Percentiles rank a stretch among this genome's conserved stretches.
Conservation (phyloP, 2,113 vertebrate genomes). For the Perca flavescens region DNA sequence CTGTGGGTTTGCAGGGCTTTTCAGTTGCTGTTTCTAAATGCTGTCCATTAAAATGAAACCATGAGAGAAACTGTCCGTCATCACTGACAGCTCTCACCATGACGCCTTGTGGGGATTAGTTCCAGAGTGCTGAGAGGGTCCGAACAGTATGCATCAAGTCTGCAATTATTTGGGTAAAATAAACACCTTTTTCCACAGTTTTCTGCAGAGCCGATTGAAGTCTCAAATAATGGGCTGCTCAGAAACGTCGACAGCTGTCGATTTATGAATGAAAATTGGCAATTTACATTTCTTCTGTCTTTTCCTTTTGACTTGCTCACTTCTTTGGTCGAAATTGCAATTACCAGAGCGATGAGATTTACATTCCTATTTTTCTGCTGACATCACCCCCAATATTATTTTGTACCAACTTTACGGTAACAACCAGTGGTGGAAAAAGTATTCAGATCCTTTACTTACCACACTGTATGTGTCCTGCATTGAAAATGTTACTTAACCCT, state of each 20-base stretch:
- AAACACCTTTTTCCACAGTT: conserved; percentile 29
- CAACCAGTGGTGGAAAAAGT: too few relatives aligned
- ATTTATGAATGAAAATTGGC: neutral
- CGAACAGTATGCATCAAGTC: conserved; percentile 32
- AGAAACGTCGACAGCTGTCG: neutral
- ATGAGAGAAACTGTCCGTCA: conserved; percentile 59
- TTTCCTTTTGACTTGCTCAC: neutral
- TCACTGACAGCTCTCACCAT: conserved; percentile 62
- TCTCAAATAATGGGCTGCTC: conserved; percentile 3
- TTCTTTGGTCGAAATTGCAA: neutral
- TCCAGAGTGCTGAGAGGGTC: conserved; percentile 56
- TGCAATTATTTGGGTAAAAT: conserved; percentile 55
- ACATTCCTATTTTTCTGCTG: too few relatives aligned
- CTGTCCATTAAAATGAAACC: conserved; percentile 58
- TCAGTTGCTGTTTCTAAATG: conserved; percentile 46
- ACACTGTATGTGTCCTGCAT: too few relatives aligned
- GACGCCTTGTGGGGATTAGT: conserved; percentile 58
- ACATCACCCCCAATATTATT: too few relatives aligned
- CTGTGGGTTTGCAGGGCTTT: conserved; percentile 30
- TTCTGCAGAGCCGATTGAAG: conserved; percentile 19
- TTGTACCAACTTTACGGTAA: too few relatives aligned
- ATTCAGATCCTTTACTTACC: too few relatives aligned
- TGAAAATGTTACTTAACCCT: too few relatives aligned
- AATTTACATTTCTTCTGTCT: neutral
- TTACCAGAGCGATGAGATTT: neutral